A percentile compares a stretch with the other conserved stretches of the same genome.
phyloP scores from a whole-genome alignment of 2,888 invertebrate genomes.

The Aethes cnicana region DNA sequence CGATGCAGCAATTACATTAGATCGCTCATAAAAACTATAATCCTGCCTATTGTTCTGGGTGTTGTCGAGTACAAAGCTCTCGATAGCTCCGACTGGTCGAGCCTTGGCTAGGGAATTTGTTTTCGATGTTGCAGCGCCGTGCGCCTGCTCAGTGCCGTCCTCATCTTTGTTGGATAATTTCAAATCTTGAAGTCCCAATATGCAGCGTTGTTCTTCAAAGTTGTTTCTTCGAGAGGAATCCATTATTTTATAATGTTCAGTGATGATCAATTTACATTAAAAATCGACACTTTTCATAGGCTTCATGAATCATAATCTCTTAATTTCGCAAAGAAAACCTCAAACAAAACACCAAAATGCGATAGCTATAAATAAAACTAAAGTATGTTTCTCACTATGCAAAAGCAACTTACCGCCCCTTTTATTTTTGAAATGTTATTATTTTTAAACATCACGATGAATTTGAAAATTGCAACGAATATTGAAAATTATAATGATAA shows the following conservation, averaged over 20 bases:
- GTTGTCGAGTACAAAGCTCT: conserved; percentile 84
- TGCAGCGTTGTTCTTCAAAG: conserved; percentile 72
- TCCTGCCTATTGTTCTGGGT: conserved; percentile 71
- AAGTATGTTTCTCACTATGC: conserved; percentile 23
- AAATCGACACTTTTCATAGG: conserved; percentile 36
- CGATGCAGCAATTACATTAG: conserved; percentile 88
- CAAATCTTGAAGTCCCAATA: conserved; percentile 77
- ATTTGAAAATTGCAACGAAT: no score
- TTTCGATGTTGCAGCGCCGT: conserved; percentile 65
- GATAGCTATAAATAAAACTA: conserved; percentile 31
- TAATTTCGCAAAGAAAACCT: conserved; percentile 44
- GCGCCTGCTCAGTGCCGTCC: conserved; percentile 78
- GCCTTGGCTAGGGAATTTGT: conserved; percentile 69
- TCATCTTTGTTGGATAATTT: conserved; percentile 78
- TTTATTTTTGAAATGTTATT: no score
- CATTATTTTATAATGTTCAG: conserved; percentile 44
- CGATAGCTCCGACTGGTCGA: conserved; percentile 84
- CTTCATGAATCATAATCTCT: conserved; percentile 58
- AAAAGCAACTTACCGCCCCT: background rate
- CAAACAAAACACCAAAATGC: conserved; percentile 46
- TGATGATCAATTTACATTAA: conserved; percentile 16
- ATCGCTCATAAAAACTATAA: conserved; percentile 84
- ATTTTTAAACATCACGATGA: no score
- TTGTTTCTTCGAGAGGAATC: conserved; percentile 71
- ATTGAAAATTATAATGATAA: no score